Base-by-base conservation (phyloP, 2,113 vertebrate species). In the Procavia capensis region DNA sequence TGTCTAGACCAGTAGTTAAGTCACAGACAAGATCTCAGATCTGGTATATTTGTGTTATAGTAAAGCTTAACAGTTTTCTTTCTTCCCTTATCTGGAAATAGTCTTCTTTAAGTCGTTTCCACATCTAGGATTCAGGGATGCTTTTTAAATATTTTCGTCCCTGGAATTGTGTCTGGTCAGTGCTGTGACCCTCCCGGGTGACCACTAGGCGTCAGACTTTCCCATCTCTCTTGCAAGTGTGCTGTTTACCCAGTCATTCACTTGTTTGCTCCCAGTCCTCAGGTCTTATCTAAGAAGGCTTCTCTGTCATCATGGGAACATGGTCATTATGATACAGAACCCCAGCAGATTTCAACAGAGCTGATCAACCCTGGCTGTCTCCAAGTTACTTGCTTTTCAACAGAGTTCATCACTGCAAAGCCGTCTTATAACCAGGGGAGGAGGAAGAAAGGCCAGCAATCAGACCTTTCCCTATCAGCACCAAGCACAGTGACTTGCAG, bases 151-250 rank as follows among this genome's bases (percentile, higher is more conserved):
- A 63, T 43, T 83, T 76, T 72, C 54, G 22, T 80, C 17, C 9
- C 36, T 74, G 14, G 61, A 88, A 70, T 66, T 41, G 11, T 50
- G 3, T 45, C 7, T 54, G 22, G 20, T 66, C 59, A 72, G 59
- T 78, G 79, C 66, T 70, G 83, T 86, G 92, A 75, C 22, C 43
- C 59, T 96, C 34, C 70, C 10, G 24, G 45, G 47, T 82, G 88
- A 93, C 97, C 97, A 97, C 97, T 97, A 98, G 97, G 96, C 93
- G 96, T 94, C 97, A 97, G 96, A 95, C 90, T 97, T 97, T 85
- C 61, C 97, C 82, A 63, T 70, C 93, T 80, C 94, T 97, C 75
- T 47, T 91, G 91, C 41, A 90, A 81, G 9, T 36, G 25, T 29
- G 64, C 59, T 6, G n/a, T 41, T 81, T 81, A 54, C 64, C 41